phyloP scores from a whole-genome alignment of 2,888 invertebrate genomes.

The Chaitophorus viminalis region DNA sequence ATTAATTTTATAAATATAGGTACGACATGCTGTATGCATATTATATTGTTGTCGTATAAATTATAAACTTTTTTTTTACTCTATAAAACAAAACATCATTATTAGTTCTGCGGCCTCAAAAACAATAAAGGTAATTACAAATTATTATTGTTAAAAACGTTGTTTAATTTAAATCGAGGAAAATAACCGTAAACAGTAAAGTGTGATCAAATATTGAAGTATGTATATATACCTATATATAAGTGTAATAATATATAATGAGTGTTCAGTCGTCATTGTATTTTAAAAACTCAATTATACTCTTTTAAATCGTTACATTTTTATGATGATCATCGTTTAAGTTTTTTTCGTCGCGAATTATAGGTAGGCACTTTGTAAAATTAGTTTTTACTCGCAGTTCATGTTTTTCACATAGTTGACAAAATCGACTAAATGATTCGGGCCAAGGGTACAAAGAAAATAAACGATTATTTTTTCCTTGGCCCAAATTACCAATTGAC shows the following conservation, averaged over 20 bases:
- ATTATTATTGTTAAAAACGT: background rate
- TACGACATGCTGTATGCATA: background rate
- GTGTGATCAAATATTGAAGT: slow-evolving; percentile 7
- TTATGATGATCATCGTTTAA: background rate
- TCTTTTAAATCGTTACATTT: background rate
- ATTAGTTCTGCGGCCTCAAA: background rate
- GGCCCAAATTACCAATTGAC: slow-evolving; percentile 9
- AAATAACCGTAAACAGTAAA: slow-evolving; percentile 8
- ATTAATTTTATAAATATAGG: background rate
- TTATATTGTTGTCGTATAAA: background rate
- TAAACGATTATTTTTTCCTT: background rate
- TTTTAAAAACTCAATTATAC: background rate
- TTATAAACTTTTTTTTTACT: background rate
- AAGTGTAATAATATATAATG: background rate
- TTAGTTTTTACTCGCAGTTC: background rate
- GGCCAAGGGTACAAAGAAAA: slow-evolving; percentile 24
- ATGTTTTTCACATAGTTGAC: background rate
- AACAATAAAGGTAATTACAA: background rate
- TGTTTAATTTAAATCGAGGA: background rate
- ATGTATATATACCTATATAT: background rate
- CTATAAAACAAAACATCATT: background rate
- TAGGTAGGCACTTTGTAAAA: background rate
- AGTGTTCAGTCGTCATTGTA: slow-evolving; percentile 15
- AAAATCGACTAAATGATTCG: background rate
- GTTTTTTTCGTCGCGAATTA: background rate